Base-by-base conservation (phyloP, 2,113 vertebrate genomes). In the Diphyllodes magnificus region DNA sequence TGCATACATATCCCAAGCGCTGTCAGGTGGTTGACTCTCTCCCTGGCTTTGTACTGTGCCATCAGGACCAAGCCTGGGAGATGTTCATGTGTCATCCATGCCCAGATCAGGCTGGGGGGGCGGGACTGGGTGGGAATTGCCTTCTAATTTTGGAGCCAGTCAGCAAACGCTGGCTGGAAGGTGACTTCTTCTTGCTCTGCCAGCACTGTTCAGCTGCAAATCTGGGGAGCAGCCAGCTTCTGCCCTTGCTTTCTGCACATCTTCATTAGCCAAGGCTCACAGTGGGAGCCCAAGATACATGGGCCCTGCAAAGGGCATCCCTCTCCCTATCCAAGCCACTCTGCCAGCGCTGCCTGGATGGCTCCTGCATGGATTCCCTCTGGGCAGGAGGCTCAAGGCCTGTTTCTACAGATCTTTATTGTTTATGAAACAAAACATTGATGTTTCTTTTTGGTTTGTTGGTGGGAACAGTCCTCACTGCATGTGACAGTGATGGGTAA, bases 61-160 rank as follows among this genome's bases (percentile, higher is more conserved):
- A 17, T 42, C 56, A 60, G 50, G 33, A 79, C 33, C 35, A 71
- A 35, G 24, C 4, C 6, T 50, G 14, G 53, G 64, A 57, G 39
- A 28, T 30, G 24, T 27, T 61, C 11, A 1, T 19, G 42, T 23
- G 31, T 39, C 39, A 39, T 31, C n/a, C 42, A 4, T 1, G 1
- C 12, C 11, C 1, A 0, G 2, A 63, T 18, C 2, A 23, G 33
- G 53, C 66, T 51, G 10, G n/a, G 10, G 49, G 14, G 2, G 0
- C 7, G 27, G 11, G 39, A 12, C 9, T 75, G 42, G n/a, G 7
- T 51, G 69, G 18, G 35, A 11, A 13, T 44, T 53, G 51, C 31
- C 35, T 71, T 70, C 53, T 68, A n/a, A 9, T 31, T 57, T 64
- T 72, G 60, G 27, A 92, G 44, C 40, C 8, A 10, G 40, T 35